Conservation (phyloP, 2,797 vertebrate species). For the Geotrypetes seraphini region DNA sequence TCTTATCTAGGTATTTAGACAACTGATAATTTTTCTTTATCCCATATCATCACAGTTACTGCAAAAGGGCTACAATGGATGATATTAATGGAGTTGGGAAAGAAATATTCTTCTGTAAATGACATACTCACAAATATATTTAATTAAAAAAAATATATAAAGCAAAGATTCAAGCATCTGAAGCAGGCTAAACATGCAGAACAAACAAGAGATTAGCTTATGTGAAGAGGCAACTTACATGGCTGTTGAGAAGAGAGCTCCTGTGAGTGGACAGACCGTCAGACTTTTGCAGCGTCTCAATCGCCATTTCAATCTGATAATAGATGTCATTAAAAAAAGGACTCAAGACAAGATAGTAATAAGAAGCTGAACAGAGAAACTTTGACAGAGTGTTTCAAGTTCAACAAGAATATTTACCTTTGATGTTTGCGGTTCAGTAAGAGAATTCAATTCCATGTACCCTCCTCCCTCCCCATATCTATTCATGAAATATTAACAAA, state of each 20-base stretch:
- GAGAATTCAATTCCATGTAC: slow-evolving; percentile 6
- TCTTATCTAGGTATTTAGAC: too few relatives aligned
- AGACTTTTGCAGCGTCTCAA: slow-evolving; percentile 77
- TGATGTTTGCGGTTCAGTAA: slow-evolving; percentile 25
- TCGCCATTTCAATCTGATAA: slow-evolving; percentile 81
- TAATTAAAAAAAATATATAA: not conserved
- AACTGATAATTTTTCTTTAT: too few relatives aligned
- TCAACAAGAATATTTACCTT: slow-evolving; percentile 36
- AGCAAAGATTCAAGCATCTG: slow-evolving; percentile 40
- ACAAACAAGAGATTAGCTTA: slow-evolving; percentile 55
- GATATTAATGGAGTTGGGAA: too few relatives aligned
- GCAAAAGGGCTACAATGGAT: too few relatives aligned
- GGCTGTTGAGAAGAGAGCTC: slow-evolving; percentile 76
- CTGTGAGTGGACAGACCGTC: slow-evolving; percentile 75
- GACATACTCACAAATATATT: not conserved
- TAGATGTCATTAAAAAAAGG: slow-evolving; percentile 71
- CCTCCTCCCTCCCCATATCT: not conserved
- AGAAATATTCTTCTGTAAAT: too few relatives aligned
- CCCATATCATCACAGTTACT: too few relatives aligned
- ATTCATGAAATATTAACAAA: slow-evolving; percentile 25
- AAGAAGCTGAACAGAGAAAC: slow-evolving; percentile 63
- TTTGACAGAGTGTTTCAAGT: slow-evolving; percentile 48
- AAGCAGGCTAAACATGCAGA: slow-evolving; percentile 62
- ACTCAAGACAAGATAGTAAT: slow-evolving; percentile 69
- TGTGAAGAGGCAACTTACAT: slow-evolving; percentile 71